Conservation (phyloP, 2,113 vertebrate genomes). For the Diadophis punctatus region DNA sequence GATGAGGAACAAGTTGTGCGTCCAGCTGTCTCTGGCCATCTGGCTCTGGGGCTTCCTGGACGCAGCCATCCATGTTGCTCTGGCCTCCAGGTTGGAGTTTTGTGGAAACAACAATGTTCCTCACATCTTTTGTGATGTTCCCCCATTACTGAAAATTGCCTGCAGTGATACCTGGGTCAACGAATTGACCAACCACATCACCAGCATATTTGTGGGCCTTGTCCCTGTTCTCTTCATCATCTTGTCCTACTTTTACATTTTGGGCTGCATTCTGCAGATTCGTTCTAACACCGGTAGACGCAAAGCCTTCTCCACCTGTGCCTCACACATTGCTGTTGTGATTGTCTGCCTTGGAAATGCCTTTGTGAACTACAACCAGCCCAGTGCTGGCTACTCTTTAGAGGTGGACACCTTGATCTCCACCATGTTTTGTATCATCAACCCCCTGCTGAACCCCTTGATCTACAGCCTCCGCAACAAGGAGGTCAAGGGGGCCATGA, state of each 20-base stretch:
- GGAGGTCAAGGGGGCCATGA: conserved; percentile 18
- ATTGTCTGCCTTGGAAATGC: conserved; percentile 3
- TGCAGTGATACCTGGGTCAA: conserved; percentile 25
- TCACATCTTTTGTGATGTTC: conserved; percentile 50
- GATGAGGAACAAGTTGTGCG: fast-evolving
- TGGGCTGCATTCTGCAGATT: conserved; percentile 3
- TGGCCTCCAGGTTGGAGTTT: conserved; percentile 35
- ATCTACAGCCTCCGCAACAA: conserved; percentile 49
- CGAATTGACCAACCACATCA: fast-evolving
- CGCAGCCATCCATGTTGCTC: neutral
- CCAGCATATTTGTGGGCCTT: conserved; percentile 16
- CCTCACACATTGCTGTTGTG: conserved; percentile 31
- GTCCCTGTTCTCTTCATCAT: conserved; percentile 1
- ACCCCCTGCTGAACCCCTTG: conserved; percentile 44
- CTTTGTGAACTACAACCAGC: conserved; percentile 43
- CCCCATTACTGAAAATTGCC: neutral
- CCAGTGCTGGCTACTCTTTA: fast-evolving
- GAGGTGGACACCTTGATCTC: neutral
- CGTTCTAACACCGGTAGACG: fast-evolving
- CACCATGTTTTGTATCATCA: neutral
- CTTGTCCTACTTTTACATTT: conserved; percentile 34
- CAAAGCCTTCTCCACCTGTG: conserved; percentile 50
- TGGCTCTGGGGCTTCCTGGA: conserved; percentile 51
- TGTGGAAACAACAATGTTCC: neutral
- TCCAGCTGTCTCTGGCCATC: fast-evolving